Base-by-base conservation (phyloP, 1,140 invertebrate genomes). In the Rhyacophila brunnea region DNA sequence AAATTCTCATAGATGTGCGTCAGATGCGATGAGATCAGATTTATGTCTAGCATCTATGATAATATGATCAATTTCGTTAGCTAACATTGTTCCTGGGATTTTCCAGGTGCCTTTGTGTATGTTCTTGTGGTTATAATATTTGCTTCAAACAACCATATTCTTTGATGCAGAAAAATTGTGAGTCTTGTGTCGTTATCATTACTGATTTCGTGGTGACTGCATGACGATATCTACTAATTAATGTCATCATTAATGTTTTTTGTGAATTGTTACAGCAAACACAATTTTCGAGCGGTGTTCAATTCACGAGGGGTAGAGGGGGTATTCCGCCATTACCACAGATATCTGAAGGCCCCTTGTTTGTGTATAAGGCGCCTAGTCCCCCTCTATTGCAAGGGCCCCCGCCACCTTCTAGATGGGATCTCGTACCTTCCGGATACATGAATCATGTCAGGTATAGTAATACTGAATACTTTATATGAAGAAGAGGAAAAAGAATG, bases 281-380 rank as follows among this genome's bases (percentile, higher is more conserved):
- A 2, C 87, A 92, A 64, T 93, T 93, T 71, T 92, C 91, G 35
- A 86, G 86, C 14, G 90, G 91, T 23, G 87, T 93, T 3, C 88
- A 91, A 68, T 90, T 92, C 74, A 73, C 73, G 0, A 58, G 73
- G 50, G 71, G 73, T 5, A 64, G 69, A 1, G 68, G 68, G 1
- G 81, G 84, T 0, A 80, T 82, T 48, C 70, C 89, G 20, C 81
- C 87, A 1, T 70, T 93, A 6, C 87, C 87, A 0, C 84, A 87
- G 66, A 75, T 85, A 3, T 38, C 43, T n/a, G 88, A 92, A 67
- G 88, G 86, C 6, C 87, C 90, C 1, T 68, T 87, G 0, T 96
- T 86, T 68, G 67, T 76, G 11, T 95, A 95, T 70, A 78, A 81
- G 48, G 77, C 86, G 6, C 79, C 81, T 0, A 65, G 69, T 11